These are phyloP conservation scores for Harpalus rufipes DNA, from an alignment of 2,888 invertebrate genomes.

Conservation along the genomic window DNA sequence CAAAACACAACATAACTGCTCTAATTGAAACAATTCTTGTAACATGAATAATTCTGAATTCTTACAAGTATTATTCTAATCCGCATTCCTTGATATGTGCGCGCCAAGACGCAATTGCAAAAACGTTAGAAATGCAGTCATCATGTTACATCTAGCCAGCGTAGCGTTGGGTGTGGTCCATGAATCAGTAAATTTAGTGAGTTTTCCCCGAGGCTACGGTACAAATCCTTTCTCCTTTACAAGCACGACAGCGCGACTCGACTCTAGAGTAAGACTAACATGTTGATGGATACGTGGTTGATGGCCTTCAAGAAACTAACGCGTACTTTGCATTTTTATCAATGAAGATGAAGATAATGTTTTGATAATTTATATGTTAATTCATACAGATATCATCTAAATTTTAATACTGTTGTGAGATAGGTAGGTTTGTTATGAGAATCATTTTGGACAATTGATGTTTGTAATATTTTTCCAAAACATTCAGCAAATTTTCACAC, in stretches of 20 bases:
- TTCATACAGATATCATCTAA: background rate
- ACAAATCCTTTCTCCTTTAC: slow-evolving; percentile 25
- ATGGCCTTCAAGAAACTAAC: background rate
- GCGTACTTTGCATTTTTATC: slow-evolving; percentile 26
- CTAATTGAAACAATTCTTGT: too few relatives aligned
- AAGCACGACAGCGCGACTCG: slow-evolving; percentile 10
- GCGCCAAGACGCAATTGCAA: background rate
- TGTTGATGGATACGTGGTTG: background rate
- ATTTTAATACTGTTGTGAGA: background rate
- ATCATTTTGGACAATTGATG: too few relatives aligned
- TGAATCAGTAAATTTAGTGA: slow-evolving; percentile 35
- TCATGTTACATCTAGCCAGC: background rate
- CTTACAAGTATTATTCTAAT: background rate
- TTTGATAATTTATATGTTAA: background rate
- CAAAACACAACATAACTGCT: too few relatives aligned
- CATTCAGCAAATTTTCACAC: too few relatives aligned
- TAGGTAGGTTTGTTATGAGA: too few relatives aligned
- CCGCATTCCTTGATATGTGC: background rate
- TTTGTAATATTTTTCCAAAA: too few relatives aligned
- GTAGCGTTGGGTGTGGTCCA: slow-evolving; percentile 16
- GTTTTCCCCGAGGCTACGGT: background rate
- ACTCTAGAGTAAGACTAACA: background rate
- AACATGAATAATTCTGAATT: too few relatives aligned
- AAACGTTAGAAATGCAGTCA: background rate
- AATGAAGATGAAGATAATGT: background rate